These are phyloP conservation scores for Tympanoctomys barrerae DNA, from an alignment of 2,797 vertebrate species.

Conservation along the genomic window DNA sequence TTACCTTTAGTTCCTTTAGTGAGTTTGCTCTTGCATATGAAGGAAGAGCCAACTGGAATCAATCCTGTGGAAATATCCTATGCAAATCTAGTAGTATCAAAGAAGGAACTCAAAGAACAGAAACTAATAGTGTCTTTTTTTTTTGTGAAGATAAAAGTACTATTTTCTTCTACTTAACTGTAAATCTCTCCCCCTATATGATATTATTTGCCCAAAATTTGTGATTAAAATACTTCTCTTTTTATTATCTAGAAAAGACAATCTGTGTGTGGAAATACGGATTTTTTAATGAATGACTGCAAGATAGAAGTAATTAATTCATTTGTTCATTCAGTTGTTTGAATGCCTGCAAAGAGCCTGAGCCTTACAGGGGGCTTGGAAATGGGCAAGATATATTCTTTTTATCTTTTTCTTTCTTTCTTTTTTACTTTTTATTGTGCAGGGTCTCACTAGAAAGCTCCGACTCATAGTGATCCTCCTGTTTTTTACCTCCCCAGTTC, in stretches of 20 bases:
- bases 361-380: neutral
- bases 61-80: neutral
- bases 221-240: neutral
- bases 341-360: neutral
- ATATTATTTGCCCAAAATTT: slow-evolving; percentile 4
- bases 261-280: neutral
- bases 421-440: too few relatives aligned
- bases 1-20: neutral
- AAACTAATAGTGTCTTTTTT: neutral
- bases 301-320: neutral
- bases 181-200: neutral
- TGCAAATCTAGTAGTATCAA: neutral
- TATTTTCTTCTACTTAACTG: neutral
- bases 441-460: too few relatives aligned
- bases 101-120: neutral
- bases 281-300: neutral
- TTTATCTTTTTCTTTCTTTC: too few relatives aligned
- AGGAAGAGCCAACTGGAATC: neutral
- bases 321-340: neutral
- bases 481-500: too few relatives aligned
- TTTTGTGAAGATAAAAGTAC: neutral
- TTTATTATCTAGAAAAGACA: neutral
- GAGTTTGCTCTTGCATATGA: neutral
- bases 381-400: neutral
- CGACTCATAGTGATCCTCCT: too few relatives aligned